Evolutionary conservation across 2,797 vertebrate species (phyloP), one percentile per base, ranked within the genome.

Genomic region (Myotis vivesi): DNA sequence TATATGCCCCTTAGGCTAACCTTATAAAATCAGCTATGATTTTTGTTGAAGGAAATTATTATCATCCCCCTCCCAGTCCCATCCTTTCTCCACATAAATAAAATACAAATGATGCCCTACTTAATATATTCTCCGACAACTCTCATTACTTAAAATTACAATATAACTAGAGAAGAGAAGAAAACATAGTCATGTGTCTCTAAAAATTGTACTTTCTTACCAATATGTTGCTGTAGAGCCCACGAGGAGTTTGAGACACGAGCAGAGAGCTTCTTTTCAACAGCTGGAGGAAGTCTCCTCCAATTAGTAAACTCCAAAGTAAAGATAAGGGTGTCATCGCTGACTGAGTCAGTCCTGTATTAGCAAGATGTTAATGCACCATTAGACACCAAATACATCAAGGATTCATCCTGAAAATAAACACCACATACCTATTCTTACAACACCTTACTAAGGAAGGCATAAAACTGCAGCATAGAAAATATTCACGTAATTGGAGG

Each of bases 291-390:
- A 95, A 98, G 97, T 85, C 94, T 97, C 94, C 97, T 98, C 98
- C 98, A 98, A 89, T 98, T 98, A 93, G 98, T 98, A 79, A 98
- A 98, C 80, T 98, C 98, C 97, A 98, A 97, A 83, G 95, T 97
- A 75, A 98, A 98, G 94, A 97, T 97, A 82, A 98, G 97, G 28
- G 80, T 73, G 13, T 98, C 97, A 66, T 96, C 94, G 25, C 69
- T 97, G 89, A 96, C 97, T 77, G 97, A 97, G 59, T 90, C 85
- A 94, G 98, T 94, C 98, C 98, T 98, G 73, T 49, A 86, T 80
- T 15, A 72, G 72, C 2, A 95, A 95, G 69, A 95, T 15, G n/a
- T 89, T 93, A 95, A 94, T 38, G 93, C 15, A 68, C 4, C 22
- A 76, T 95, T 64, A 96, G 64, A 89, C 28, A 90, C 30, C 92